phyloP scores from a whole-genome alignment of 2,113 vertebrate genomes.

The Amia ocellicauda region DNA sequence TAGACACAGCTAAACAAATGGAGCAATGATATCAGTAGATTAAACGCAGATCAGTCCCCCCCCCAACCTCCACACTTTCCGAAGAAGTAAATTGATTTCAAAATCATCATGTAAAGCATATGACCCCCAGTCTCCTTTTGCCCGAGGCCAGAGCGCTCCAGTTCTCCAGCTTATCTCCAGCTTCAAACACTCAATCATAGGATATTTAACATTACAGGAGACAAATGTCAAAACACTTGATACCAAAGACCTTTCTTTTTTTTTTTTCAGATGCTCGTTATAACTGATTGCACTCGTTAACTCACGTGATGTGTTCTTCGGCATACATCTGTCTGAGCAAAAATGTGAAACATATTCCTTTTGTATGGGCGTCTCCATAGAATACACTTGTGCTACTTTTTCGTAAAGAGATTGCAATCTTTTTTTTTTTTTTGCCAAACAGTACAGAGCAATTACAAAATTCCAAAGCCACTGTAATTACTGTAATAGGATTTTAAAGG shows the following conservation, averaged over 20 bases:
- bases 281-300: constrained; percentile 26
- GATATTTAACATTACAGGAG: constrained; percentile 22
- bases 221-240: constrained; percentile 33
- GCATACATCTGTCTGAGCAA: no score
- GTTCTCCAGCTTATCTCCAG: constrained; percentile 18
- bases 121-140: constrained; percentile 10
- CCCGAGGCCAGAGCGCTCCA: constrained; percentile 13
- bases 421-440: constrained; percentile 23
- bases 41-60: no score
- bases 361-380: no score
- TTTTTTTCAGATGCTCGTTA: constrained; percentile 28
- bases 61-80: no score
- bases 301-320: no score
- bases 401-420: constrained; percentile 26
- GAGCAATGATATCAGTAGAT: no score
- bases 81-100: not conserved
- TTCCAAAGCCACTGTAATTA: constrained; percentile 39
- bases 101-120: constrained; percentile 25
- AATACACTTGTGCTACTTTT: no score
- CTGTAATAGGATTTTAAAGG: constrained; percentile 40
- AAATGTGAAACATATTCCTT: no score
- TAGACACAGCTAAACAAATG: no score
- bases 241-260: constrained; percentile 21
- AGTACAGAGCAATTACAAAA: constrained; percentile 32
- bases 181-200: constrained; percentile 33